Conservation (phyloP, 2,797 vertebrate genomes). For the Prunella strophiata region DNA sequence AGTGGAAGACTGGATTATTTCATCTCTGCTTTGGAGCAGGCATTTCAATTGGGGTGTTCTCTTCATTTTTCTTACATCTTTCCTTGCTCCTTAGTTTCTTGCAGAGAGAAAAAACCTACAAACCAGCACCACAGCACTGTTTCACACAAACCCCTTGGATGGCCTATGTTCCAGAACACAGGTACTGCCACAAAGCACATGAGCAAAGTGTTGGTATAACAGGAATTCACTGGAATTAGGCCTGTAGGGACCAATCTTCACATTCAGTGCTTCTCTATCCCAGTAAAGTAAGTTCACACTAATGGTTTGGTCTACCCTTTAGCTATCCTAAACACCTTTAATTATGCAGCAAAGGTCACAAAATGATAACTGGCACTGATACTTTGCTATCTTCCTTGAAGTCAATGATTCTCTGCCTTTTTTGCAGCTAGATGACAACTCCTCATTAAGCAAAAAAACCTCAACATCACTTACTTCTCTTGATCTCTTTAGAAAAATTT, state of each 20-base stretch:
- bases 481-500: neutral
- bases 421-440: neutral
- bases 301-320: neutral
- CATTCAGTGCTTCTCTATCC: neutral
- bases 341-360: neutral
- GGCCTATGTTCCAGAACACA: neutral
- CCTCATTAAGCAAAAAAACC: neutral
- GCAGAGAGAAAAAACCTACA: neutral
- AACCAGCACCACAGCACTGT: neutral
- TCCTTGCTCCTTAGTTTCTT: neutral
- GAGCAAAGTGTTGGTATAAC: fast-evolving
- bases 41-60: neutral
- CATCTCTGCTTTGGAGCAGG: neutral
- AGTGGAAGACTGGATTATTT: slow-evolving; percentile 9
- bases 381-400: neutral
- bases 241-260: neutral
- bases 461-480: neutral
- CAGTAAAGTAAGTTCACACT: neutral
- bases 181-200: neutral
- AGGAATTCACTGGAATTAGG: neutral
- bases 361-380: neutral
- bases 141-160: neutral
- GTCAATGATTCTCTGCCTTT: neutral
- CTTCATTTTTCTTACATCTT: neutral
- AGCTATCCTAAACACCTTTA: neutral